Evolutionary conservation across 2,888 invertebrate genomes (phyloP).

Genomic region (Zygothrica quintamaculata): DNA sequence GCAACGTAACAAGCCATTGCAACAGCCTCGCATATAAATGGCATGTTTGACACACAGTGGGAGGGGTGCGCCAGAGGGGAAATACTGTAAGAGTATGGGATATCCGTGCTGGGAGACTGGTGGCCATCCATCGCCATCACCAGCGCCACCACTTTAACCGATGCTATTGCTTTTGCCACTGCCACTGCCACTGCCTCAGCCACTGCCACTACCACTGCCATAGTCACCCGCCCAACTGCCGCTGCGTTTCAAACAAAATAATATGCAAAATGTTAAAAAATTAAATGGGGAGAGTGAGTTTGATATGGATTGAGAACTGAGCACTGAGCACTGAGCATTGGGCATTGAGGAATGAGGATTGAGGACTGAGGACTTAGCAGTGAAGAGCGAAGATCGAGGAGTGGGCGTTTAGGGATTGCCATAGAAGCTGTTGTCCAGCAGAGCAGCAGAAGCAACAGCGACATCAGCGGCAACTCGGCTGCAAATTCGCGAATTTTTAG

Average conservation of each 20-base stretch:
- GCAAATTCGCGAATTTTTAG: constrained; percentile 78
- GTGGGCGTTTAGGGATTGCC: constrained; percentile 2
- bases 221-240: constrained; percentile 15
- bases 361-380: too few relatives aligned
- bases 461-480: constrained; percentile 24
- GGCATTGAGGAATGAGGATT: too few relatives aligned
- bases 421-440: constrained; percentile 57
- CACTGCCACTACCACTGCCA: neutral
- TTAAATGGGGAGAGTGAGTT: constrained; percentile 60
- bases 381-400: constrained; percentile 14
- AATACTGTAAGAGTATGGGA: neutral
- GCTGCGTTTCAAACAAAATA: constrained; percentile 77
- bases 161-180: too few relatives aligned
- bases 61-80: constrained; percentile 1
- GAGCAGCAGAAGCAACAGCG: too few relatives aligned
- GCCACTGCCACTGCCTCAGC: constrained; percentile 4
- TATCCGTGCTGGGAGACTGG: constrained; percentile 1
- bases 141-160: constrained; percentile 4
- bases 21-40: constrained; percentile 77
- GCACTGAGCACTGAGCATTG: too few relatives aligned
- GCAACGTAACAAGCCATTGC: constrained; percentile 61
- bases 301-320: too few relatives aligned
- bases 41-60: constrained; percentile 72
- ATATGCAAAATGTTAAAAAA: constrained; percentile 81
- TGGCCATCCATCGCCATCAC: neutral